Conservation (phyloP, 2,888 invertebrate species). For the Allophyes oxyacanthae region DNA sequence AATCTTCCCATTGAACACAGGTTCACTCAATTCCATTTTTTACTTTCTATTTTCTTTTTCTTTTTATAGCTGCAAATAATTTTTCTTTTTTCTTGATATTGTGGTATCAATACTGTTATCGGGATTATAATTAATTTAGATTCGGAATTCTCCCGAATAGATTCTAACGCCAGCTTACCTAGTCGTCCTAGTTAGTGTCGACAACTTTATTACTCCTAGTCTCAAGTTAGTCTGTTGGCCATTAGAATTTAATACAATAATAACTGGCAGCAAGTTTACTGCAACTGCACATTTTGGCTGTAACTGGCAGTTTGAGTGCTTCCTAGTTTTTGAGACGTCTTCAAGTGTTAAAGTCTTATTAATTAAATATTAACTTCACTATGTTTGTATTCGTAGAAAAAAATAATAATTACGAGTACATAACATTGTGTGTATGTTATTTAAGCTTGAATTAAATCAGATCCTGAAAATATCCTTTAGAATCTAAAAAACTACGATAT, state of each 20-base stretch:
- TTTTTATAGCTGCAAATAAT: too few relatives aligned
- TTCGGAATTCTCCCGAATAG: slow-evolving; percentile 7
- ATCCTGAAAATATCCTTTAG: too few relatives aligned
- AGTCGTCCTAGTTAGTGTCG: slow-evolving; percentile 31
- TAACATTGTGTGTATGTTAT: too few relatives aligned
- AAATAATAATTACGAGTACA: too few relatives aligned
- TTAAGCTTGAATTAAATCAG: too few relatives aligned
- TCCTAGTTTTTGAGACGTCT: background rate
- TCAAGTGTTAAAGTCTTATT: background rate
- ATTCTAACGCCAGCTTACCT: background rate
- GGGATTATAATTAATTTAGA: slow-evolving; percentile 13
- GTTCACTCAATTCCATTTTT: too few relatives aligned
- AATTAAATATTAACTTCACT: background rate
- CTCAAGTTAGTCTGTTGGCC: slow-evolving; percentile 21
- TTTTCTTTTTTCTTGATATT: too few relatives aligned
- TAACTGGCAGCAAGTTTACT: slow-evolving; percentile 20
- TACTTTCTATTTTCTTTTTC: too few relatives aligned
- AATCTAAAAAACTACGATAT: too few relatives aligned
- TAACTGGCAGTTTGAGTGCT: slow-evolving; percentile 2
- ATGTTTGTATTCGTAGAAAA: too few relatives aligned
- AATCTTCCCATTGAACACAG: too few relatives aligned
- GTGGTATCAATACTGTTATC: too few relatives aligned
- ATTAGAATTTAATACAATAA: slow-evolving; percentile 43
- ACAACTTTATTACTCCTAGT: slow-evolving; percentile 10
- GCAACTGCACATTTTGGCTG: slow-evolving; percentile 12